Conservation (phyloP, 2,797 vertebrate genomes). For the Enteromius afrohamiltoni region DNA sequence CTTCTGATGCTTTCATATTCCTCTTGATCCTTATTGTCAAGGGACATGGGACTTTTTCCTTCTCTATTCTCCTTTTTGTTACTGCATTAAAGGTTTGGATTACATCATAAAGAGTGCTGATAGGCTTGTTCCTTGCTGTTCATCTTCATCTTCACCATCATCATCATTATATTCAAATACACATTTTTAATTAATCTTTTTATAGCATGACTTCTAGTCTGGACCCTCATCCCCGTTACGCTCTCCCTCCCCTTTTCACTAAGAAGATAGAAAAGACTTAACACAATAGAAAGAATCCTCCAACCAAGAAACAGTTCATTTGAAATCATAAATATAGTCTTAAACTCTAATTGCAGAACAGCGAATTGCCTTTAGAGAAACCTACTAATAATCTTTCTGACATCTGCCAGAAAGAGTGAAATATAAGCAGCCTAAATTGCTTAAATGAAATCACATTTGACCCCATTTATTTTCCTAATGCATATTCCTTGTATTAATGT, state of each 20-base stretch:
- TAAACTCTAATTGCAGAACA: constrained; percentile 28
- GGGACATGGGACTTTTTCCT: constrained; percentile 4
- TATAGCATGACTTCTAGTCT: constrained; percentile 65
- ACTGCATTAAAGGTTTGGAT: constrained; percentile 63
- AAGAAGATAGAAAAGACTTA: constrained; percentile 35
- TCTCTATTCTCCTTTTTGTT: constrained; percentile 48
- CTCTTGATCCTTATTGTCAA: constrained; percentile 39
- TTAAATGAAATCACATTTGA: neutral
- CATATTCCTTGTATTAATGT: neutral
- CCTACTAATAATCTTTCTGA: neutral
- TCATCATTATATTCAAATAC: constrained; percentile 61
- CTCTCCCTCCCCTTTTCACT: constrained; percentile 27
- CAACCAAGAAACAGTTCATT: constrained; percentile 7
- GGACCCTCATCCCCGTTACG: constrained; percentile 40
- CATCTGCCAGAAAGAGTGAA: constrained; percentile 11
- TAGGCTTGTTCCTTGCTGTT: constrained; percentile 29
- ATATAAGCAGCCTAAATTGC: constrained; percentile 43
- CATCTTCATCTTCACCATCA: constrained; percentile 37
- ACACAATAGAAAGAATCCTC: constrained; percentile 40
- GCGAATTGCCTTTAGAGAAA: neutral
- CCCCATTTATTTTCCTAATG: neutral
- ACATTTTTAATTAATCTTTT: constrained; percentile 78
- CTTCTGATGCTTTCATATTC: constrained; percentile 23
- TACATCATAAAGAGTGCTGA: constrained; percentile 64
- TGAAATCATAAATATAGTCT: constrained; percentile 29